A percentile compares a stretch with the other conserved stretches of the same genome.
Conservation (phyloP, 2,888 invertebrate species). For the Bedellia somnulentella region DNA sequence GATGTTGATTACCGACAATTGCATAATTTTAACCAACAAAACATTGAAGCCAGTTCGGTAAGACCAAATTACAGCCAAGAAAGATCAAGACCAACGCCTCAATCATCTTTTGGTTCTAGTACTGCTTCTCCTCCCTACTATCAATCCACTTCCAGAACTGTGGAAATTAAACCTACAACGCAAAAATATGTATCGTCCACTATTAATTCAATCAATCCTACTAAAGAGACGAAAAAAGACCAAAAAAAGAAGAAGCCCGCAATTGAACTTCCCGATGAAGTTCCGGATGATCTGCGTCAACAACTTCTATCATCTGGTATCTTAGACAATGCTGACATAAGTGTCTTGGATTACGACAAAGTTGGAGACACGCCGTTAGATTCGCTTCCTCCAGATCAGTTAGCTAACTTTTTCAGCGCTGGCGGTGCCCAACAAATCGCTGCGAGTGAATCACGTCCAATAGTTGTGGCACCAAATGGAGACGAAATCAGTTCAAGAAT, state of each 20-base stretch:
- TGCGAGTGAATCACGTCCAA: slow-evolving; percentile 69
- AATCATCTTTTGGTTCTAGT: slow-evolving; percentile 25
- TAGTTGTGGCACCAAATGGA: slow-evolving; percentile 67
- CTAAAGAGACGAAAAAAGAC: slow-evolving; percentile 42
- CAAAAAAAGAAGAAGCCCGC: slow-evolving; percentile 59
- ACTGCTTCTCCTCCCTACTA: slow-evolving; percentile 34
- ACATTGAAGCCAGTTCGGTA: slow-evolving; percentile 29
- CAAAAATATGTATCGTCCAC: slow-evolving; percentile 52
- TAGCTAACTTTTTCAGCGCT: slow-evolving; percentile 84
- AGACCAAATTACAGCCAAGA: slow-evolving; percentile 41
- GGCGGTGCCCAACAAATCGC: slow-evolving; percentile 76
- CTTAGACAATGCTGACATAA: slow-evolving; percentile 84
- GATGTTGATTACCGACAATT: slow-evolving; percentile 9
- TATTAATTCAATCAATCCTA: slow-evolving; percentile 42
- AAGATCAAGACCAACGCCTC: slow-evolving; percentile 26
- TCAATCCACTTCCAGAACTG: slow-evolving; percentile 42
- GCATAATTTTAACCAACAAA: slow-evolving; percentile 17
- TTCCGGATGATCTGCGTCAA: slow-evolving; percentile 82
- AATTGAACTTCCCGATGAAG: slow-evolving; percentile 78
- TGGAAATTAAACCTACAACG: slow-evolving; percentile 52
- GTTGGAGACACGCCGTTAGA: slow-evolving; percentile 83
- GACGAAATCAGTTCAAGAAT: slow-evolving; percentile 53
- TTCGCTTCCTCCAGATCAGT: slow-evolving; percentile 80
- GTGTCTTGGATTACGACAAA: slow-evolving; percentile 85
- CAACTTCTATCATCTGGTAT: slow-evolving; percentile 85